Evolutionary conservation across 2,797 vertebrate species (phyloP), one percentile per base, ranked within the genome.

Genomic region (Clarias laeviceps): DNA sequence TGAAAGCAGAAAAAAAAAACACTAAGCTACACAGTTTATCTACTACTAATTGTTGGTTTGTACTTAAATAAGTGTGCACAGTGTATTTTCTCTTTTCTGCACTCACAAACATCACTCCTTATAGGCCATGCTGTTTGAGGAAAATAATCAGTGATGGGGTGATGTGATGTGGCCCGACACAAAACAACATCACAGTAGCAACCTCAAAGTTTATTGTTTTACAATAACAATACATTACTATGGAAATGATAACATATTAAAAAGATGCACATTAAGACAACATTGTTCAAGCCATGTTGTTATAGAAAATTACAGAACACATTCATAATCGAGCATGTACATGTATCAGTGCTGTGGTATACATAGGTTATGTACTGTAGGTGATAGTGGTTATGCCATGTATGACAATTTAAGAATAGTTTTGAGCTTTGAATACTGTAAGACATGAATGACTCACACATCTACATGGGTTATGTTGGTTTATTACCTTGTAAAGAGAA

Each of bases 401-500:
- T 64, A 62, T 37, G 34, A 40, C 2, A 56, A 7, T 32, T 37
- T 37, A 61, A 22, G 18, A 59, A 56, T 12, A 27, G 29, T 22
- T 59, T 11, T 6, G 9, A 32, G 56, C 22, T 78, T 27, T 84
- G 22, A 68, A 68, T 76, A 72, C 11, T 50, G 74, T 62, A 14
- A 62, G 59, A 15, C 7, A 62, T 70, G 61, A 50, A n/a, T n/a
- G 7, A 20, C 24, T 45, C 29, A 79, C 14, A 5, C 9, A 59
- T 70, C 1, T 64, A 15, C 14, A 32, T 70, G 57, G 32, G 34
- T 56, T 34, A 65, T 78, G 14, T 56, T 34, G n/a, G 50, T 15
- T 62, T 62, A 61, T 77, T 88, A 99, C 98, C 97, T 97, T 91
- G 96, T 98, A 93, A 99, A 99, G 69, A 99, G 96, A 27, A 99